Evolutionary conservation across 2,888 invertebrate genomes (phyloP).

Genomic region (Leptura quadrifasciata): DNA sequence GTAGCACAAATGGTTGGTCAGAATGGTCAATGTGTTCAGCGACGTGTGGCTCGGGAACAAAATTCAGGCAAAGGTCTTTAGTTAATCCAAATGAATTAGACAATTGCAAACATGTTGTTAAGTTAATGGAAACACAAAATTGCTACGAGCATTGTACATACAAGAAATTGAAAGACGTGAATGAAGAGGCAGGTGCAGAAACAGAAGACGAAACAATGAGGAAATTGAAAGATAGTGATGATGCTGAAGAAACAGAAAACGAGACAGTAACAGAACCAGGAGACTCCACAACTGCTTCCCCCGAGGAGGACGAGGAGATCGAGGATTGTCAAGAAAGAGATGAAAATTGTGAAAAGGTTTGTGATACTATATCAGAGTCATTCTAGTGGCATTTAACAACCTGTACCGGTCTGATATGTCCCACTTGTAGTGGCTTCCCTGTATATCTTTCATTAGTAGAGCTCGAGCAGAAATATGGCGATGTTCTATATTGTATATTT

Average conservation of each 20-base stretch:
- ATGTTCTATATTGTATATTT: too few species aligned
- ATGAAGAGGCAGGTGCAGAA: not conserved
- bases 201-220: not conserved
- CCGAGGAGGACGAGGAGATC: conserved; percentile 25
- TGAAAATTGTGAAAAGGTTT: conserved; percentile 10
- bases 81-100: conserved; percentile 22
- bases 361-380: not conserved
- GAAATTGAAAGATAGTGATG: too few species aligned
- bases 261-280: not conserved
- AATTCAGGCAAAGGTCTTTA: conserved; percentile 62
- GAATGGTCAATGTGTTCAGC: conserved; percentile 73
- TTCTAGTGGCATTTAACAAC: too few species aligned
- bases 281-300: not conserved
- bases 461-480: too few species aligned
- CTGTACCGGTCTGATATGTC: too few species aligned
- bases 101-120: not conserved
- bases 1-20: conserved; percentile 54
- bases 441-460: too few species aligned
- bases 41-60: conserved; percentile 72
- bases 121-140: not conserved
- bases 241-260: not conserved
- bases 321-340: conserved; percentile 25
- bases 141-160: not conserved
- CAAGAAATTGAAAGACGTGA: not conserved
- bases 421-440: too few species aligned